phyloP scores from a whole-genome alignment of 2,113 vertebrate species.

The Narcine bancroftii region DNA sequence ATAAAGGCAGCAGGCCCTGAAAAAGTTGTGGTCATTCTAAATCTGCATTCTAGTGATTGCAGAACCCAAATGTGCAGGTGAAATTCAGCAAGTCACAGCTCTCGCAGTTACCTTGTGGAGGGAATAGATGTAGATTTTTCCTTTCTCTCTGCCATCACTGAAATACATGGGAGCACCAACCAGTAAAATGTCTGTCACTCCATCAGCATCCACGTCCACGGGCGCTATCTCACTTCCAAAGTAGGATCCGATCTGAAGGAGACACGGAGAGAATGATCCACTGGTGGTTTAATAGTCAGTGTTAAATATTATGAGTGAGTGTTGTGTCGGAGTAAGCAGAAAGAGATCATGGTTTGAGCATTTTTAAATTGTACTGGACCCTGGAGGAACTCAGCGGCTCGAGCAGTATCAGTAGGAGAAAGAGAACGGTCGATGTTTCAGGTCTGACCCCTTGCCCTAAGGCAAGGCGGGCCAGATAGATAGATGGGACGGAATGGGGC shows the following conservation, averaged over 20 bases:
- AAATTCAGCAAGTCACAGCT: no score
- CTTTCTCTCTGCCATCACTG: constrained; percentile 78
- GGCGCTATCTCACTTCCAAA: constrained; percentile 86
- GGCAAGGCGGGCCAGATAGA: no score
- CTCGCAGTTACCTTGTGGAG: constrained; percentile 11
- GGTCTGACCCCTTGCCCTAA: no score
- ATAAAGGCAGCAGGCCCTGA: neutral
- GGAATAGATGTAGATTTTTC: constrained; percentile 77
- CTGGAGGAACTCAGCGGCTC: no score
- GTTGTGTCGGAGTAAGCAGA: no score
- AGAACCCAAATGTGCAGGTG: no score
- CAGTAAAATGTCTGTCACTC: constrained; percentile 74
- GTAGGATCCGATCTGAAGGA: constrained; percentile 85
- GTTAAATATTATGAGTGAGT: neutral
- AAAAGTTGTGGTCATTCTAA: neutral
- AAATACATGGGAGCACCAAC: constrained; percentile 95
- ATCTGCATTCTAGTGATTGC: no score
- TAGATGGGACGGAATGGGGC: no score
- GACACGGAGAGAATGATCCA: neutral
- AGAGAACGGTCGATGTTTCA: no score
- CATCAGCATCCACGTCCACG: constrained; percentile 70
- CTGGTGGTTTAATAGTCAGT: neutral
- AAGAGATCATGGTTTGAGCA: no score
- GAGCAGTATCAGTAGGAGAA: no score
- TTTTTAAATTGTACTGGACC: no score